These are phyloP conservation scores for Idaea aversata DNA, from an alignment of 2,888 invertebrate genomes.

Conservation along the genomic window DNA sequence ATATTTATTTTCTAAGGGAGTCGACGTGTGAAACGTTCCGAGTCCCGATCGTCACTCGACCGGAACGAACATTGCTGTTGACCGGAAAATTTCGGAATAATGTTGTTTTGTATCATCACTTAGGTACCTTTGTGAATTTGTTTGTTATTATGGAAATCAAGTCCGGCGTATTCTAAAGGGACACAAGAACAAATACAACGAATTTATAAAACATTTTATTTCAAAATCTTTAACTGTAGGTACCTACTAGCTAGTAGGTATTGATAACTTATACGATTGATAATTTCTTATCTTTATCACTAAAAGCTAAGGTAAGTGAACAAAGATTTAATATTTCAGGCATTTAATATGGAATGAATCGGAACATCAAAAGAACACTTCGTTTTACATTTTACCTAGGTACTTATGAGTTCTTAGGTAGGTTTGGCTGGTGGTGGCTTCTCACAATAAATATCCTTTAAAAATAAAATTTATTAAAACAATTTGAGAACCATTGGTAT, in stretches of 20 bases:
- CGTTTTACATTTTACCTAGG: too few relatives aligned
- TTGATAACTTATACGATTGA: too few relatives aligned
- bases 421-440: not conserved
- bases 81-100: constrained; percentile 29
- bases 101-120: constrained; percentile 7
- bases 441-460: constrained; percentile 6
- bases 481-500: constrained; percentile 64
- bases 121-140: not conserved
- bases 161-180: not conserved
- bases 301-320: too few relatives aligned
- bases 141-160: not conserved
- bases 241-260: too few relatives aligned
- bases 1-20: constrained; percentile 7
- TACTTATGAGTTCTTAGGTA: too few relatives aligned
- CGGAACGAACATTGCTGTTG: constrained; percentile 23
- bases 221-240: too few relatives aligned
- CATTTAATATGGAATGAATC: too few relatives aligned
- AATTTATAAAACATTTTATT: too few relatives aligned
- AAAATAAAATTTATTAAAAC: constrained; percentile 42
- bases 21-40: constrained; percentile 16
- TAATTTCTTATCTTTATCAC: too few relatives aligned
- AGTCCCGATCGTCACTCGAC: constrained; percentile 19
- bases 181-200: not conserved
- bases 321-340: too few relatives aligned
- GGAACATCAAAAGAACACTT: too few relatives aligned